Conservation (phyloP, 2,888 invertebrate genomes). For the Alentia gelatinosa region DNA sequence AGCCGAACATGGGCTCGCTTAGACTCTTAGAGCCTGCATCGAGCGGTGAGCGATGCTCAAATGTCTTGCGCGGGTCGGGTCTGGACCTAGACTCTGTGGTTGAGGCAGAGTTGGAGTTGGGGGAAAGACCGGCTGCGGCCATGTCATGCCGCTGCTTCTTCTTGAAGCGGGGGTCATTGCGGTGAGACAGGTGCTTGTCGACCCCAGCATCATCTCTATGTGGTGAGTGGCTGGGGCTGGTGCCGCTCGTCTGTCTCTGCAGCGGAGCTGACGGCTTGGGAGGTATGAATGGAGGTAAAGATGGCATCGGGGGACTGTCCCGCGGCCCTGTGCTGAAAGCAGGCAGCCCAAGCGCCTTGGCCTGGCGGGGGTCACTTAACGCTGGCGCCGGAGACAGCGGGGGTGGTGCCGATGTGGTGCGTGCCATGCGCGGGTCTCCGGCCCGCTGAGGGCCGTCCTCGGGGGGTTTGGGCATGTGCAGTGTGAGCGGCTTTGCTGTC, state of each 20-base stretch:
- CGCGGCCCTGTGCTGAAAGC: background rate
- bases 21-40: background rate
- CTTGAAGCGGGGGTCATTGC: conserved; percentile 80
- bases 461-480: background rate
- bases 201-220: background rate
- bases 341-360: background rate
- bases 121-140: background rate
- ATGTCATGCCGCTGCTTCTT: conserved; percentile 67
- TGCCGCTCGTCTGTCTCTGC: background rate
- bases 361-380: background rate
- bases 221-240: background rate
- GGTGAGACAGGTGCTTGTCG: conserved; percentile 48
- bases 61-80: background rate
- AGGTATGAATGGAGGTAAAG: conserved; percentile 37
- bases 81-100: background rate
- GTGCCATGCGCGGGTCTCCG: background rate
- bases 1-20: conserved; percentile 13
- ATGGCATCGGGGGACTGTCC: conserved; percentile 6
- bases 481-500: background rate
- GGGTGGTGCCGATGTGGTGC: background rate
- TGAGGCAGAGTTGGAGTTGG: background rate
- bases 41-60: conserved; percentile 22
- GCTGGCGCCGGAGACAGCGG: background rate
- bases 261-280: conserved; percentile 5
- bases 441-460: background rate